These are phyloP conservation scores for Melitaea cinxia DNA, from an alignment of 1,140 invertebrate genomes.

Conservation along the genomic window DNA sequence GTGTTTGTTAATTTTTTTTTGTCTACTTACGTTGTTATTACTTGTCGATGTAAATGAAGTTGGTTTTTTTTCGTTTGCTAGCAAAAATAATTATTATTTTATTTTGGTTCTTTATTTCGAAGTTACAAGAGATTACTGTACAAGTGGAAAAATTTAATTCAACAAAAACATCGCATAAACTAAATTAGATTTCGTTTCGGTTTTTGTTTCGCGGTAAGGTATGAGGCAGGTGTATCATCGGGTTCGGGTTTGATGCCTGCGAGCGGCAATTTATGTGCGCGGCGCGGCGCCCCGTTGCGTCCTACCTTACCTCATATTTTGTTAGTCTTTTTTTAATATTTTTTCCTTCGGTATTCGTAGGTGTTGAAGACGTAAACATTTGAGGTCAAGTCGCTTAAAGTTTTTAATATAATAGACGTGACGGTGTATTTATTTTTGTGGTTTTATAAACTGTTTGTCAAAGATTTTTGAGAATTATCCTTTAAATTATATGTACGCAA, in stretches of 20 bases:
- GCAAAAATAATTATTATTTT: too few species aligned
- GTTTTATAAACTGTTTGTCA: not conserved
- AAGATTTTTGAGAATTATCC: too few species aligned
- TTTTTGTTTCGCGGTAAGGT: constrained; percentile 30
- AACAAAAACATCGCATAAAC: constrained; percentile 1
- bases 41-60: too few species aligned
- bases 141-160: not conserved
- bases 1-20: too few species aligned
- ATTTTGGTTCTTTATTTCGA: too few species aligned
- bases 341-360: constrained; percentile 28
- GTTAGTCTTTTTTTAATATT: constrained; percentile 22
- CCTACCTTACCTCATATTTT: constrained; percentile 11
- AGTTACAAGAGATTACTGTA: too few species aligned
- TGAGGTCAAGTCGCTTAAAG: constrained; percentile 18
- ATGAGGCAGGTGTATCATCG: constrained; percentile 28
- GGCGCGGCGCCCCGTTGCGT: constrained; percentile 26
- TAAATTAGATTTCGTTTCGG: constrained; percentile 18
- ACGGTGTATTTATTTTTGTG: not conserved
- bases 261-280: constrained; percentile 34
- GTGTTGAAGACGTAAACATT: constrained; percentile 34
- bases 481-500: too few species aligned
- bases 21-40: too few species aligned
- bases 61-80: too few species aligned
- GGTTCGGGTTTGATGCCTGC: constrained; percentile 32
- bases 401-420: not conserved